phyloP scores from a whole-genome alignment of 2,888 invertebrate species.

The Xestobium rufovillosum region DNA sequence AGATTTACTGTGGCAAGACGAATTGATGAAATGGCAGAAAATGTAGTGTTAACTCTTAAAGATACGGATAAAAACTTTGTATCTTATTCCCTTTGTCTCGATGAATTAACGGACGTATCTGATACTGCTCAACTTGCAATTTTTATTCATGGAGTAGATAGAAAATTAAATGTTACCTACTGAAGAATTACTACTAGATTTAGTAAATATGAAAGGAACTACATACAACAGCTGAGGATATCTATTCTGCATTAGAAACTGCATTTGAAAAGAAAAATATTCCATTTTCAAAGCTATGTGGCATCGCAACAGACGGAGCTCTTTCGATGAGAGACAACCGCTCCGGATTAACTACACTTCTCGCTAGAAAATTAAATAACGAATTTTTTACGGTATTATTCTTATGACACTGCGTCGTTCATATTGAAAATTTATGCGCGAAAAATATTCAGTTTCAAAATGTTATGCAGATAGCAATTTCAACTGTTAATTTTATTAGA shows the following conservation, averaged over 20 bases:
- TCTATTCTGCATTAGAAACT: slow-evolving; percentile 2
- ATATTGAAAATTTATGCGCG: no score
- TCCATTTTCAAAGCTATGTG: no score
- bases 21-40: slow-evolving; percentile 6
- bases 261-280: not conserved
- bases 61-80: slow-evolving; percentile 4
- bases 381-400: no score
- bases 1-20: slow-evolving; percentile 3
- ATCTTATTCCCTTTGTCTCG: slow-evolving; percentile 3
- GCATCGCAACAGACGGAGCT: no score
- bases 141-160: slow-evolving; percentile 5
- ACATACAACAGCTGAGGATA: slow-evolving; percentile 2
- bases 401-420: no score
- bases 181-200: not conserved
- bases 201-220: not conserved
- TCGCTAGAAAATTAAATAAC: no score
- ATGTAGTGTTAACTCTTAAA: not conserved
- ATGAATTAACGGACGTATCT: slow-evolving; percentile 4
- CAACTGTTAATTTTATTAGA: no score
- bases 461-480: no score
- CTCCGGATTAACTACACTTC: no score
- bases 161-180: slow-evolving; percentile 1
- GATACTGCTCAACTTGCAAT: slow-evolving; percentile 4
- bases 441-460: no score
- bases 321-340: no score